phyloP scores from a whole-genome alignment of 92 coral and sea anemone genomes.

The Parazoanthus atlanticus region DNA sequence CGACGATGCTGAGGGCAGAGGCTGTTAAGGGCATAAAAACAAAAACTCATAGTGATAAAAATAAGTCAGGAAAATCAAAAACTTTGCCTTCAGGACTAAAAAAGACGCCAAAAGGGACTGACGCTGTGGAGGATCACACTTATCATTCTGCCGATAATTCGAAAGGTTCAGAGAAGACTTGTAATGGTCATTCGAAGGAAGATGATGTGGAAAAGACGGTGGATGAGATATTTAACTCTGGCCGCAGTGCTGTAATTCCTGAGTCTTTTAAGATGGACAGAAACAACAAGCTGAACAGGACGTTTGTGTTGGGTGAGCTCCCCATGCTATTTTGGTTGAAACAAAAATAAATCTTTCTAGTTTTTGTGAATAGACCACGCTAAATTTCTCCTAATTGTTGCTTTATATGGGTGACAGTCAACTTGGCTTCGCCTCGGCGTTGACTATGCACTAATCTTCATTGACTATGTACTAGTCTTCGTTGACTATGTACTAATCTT shows the following conservation, averaged over 20 bases:
- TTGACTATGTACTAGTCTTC: no score
- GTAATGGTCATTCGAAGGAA: slow-evolving; percentile 5
- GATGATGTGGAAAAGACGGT: slow-evolving; percentile 68
- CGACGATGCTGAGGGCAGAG: slow-evolving; percentile 85
- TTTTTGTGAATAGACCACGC: not conserved
- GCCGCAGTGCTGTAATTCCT: slow-evolving; percentile 48
- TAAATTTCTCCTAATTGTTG: no score
- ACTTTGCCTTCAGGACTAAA: not conserved
- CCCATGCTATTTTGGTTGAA: not conserved
- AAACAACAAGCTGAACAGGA: slow-evolving; percentile 70
- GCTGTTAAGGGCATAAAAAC: slow-evolving; percentile 60
- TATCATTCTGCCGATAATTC: slow-evolving; percentile 7
- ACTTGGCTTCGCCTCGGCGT: no score
- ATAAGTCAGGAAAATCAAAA: slow-evolving; percentile 11
- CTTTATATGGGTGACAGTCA: no score
- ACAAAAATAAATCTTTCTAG: no score
- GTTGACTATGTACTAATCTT: no score
- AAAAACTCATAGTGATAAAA: slow-evolving; percentile 14
- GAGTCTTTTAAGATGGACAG: slow-evolving; percentile 79
- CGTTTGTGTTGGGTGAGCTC: slow-evolving; percentile 83
- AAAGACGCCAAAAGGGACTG: slow-evolving; percentile 13
- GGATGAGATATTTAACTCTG: slow-evolving; percentile 64
- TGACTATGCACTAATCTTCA: no score
- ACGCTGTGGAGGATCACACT: not conserved
- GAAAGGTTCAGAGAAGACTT: slow-evolving; percentile 30